phyloP scores from a whole-genome alignment of 2,888 invertebrate species.

The Monochamus alternatus region DNA sequence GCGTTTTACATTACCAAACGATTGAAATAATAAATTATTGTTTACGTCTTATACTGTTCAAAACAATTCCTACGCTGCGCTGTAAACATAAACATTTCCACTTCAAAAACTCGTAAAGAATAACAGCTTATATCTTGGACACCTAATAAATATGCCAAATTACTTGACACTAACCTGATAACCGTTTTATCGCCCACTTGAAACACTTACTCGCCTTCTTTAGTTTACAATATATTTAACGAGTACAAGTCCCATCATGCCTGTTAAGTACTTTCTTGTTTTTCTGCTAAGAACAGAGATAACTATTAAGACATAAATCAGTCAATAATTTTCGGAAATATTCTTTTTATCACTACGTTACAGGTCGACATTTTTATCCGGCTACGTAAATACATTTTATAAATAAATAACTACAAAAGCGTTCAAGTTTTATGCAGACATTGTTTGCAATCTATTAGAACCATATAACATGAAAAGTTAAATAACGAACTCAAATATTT shows the following conservation, averaged over 20 bases:
- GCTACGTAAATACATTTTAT: too few relatives aligned
- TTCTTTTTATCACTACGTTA: conserved; percentile 16
- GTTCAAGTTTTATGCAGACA: too few relatives aligned
- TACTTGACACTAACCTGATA: conserved; percentile 60
- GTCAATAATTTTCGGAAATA: conserved; percentile 23
- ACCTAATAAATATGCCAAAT: conserved; percentile 62
- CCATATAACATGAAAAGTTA: too few relatives aligned
- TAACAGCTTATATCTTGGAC: conserved; percentile 56
- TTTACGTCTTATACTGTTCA: conserved; percentile 5
- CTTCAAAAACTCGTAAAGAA: conserved; percentile 59
- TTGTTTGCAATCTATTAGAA: too few relatives aligned
- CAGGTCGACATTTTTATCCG: too few relatives aligned
- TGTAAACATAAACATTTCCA: conserved; percentile 59
- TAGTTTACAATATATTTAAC: conserved; percentile 48
- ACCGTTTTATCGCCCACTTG: conserved; percentile 59
- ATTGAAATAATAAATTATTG: conserved; percentile 11
- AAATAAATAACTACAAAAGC: too few relatives aligned
- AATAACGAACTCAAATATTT: too few relatives aligned
- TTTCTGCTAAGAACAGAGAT: conserved; percentile 12
- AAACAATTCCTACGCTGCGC: conserved; percentile 33
- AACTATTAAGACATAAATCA: conserved; percentile 29
- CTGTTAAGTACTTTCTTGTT: conserved; percentile 27
- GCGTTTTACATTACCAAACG: conserved; percentile 7
- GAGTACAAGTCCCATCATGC: conserved; percentile 25
- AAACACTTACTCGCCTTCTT: conserved; percentile 48